Base-by-base conservation (phyloP, 2,888 invertebrate species). In the Apodemia mormo region DNA sequence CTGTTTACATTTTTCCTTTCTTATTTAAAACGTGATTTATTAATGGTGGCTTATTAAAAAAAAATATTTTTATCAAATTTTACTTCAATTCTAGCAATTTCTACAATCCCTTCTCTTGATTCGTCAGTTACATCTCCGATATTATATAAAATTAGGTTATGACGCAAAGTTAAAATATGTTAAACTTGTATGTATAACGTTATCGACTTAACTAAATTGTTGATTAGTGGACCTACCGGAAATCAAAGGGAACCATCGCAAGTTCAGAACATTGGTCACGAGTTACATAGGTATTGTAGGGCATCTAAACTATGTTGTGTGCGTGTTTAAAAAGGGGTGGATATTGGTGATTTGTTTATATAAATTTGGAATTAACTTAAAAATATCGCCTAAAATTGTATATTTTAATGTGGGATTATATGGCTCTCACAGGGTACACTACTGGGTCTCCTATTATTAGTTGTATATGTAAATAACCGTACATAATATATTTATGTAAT, bases 251-350 rank as follows among this genome's bases (percentile, higher is more conserved):
- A 98, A 98, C 94, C 98, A 98, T 95, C 97, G 98, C 96, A 99
- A 99, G 96, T 99, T 99, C 97, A 97, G 99, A 95, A 99, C 98
- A 94, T 96, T 99, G 95, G 99, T 99, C 95, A 98, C 98, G 95
- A 98, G 98, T 95, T 98, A 98, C 94, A 98, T 99, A 98, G 99
- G 99, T 99, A 98, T 86, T 84, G 89, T 86, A 82, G 85, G 84
- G 76, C 80, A 74, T 70, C 68, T 72, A 72, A 72, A 71, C 69
- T 75, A 70, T 73, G 74, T 76, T 78, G 74, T 78, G 77, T 80
- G 79, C 75, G 78, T 78, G 76, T 76, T 75, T 74, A 74, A 73
- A 70, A 61, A 65, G 75, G 77, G 67, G 70, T 68, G 78, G 78
- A 78, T 77, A 79, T 78, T 80, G 78, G 80, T 79, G 79, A 37